Evolutionary conservation across 35 echinoderm and acorn worm genomes (phyloP), one percentile per base, ranked within the genome.

Genomic region (Hemicentrotus pulcherrimus): DNA sequence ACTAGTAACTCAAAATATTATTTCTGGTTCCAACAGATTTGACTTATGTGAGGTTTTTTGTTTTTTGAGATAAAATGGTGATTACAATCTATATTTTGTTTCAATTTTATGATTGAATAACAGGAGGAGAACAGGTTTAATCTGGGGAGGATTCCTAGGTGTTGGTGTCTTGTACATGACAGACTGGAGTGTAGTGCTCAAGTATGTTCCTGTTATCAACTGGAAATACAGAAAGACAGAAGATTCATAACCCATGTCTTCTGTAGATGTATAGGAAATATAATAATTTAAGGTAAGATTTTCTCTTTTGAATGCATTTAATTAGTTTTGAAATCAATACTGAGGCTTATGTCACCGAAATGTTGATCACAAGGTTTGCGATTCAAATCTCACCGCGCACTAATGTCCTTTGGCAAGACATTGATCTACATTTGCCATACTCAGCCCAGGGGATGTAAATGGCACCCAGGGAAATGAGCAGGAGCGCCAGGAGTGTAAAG

Each of bases 191-290:
- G 91, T 93, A 28, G 91, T 93, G 18, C 91, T 93, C 32, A 47
- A 93, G 48, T 93, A 58, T 19, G 48, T 93, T 16, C 91, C 91
- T 93, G 91, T 93, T 58, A 47, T 93, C 91, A 93, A 93, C 91
- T 93, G 91, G 91, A 93, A 93, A 93, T 93, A 93, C 48, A 93
- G 46, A 18, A 93, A 93, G n/a, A 93, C 91, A n/a, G 91, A 93
- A 31, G 91, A 93, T 31, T 93, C 91, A 55, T 93, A 93, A 47
- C 91, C 48, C 48, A 13, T 46, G 13, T 90, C 88, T 33, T 41
- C 88, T 41, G 88, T 90, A 90, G 88, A 90, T 90, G 88, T 90
- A 90, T 41, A 41, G 46, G 19, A 78, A 28, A 78, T 78, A 78
- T 78, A 28, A 78, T 78, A 78, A 78, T 22, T 78, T 78, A 78